Base-by-base conservation (phyloP, 2,888 invertebrate genomes). In the Mythimna albipuncta region DNA sequence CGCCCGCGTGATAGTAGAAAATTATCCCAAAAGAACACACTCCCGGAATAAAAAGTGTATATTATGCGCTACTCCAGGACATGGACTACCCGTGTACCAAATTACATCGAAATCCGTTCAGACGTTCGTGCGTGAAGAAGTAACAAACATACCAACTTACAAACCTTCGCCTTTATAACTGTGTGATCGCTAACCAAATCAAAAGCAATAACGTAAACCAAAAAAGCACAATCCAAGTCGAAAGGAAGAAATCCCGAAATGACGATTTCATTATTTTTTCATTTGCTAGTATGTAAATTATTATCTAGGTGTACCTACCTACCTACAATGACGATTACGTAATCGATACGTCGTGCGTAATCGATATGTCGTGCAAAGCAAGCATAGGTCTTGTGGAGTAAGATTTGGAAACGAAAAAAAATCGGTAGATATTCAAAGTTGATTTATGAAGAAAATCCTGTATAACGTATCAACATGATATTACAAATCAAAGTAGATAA, bases 401-500 rank as follows among this genome's bases (percentile, higher is more conserved):
- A 19, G 19, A 35, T 7, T 44, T 2, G 0, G 3, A 71, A 32
- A 32, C 4, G n/a, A 57, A 32, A 50, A 64, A 2, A 21, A 41
- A 58, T 21, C 13, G 2, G 19, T 6, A 26, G 26, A 26, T 26
- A 35, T 35, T 44, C 13, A 64, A 0, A 38, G n/a, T 13, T 0
- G 26, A 65, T 32, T 47, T 6, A 13, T 26, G 32, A 62, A 57
- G 54, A 66, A 44, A 52, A 52, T 16, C 21, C 9, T 63, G 47
- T 52, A 41, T 79, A 54, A 10, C 47, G 1, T 63, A 77, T 73
- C 57, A 52, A 52, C n/a, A 21, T 63, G 75, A 75, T 64, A 54
- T 44, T 21, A 63, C 11, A 69, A 78, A 78, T 69, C 64, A 52
- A 44, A 44, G 52, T 11, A 62, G 81, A 75, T 78, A 75, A 80